A percentile compares a stretch with the other conserved stretches of the same genome.
Conservation (phyloP, 2,797 vertebrate genomes). For the Carcharodon carcharias region DNA sequence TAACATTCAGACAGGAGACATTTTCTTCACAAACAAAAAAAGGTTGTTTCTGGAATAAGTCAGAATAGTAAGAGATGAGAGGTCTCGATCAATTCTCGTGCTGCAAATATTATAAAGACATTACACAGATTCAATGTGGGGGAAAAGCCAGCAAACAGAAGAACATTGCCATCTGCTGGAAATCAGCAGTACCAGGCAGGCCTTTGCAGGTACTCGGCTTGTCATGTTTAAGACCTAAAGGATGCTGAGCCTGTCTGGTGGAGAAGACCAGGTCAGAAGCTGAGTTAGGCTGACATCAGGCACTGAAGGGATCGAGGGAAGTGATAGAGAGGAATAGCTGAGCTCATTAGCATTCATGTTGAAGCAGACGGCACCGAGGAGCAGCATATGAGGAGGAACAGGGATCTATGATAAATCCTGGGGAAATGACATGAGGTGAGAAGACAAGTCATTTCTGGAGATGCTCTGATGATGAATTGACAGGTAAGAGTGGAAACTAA, state of each 20-base stretch:
- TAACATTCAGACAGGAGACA: neutral
- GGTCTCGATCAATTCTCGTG: neutral
- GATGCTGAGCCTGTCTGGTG: neutral
- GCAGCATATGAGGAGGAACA: neutral
- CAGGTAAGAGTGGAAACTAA: neutral
- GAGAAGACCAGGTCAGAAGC: neutral
- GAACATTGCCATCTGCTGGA: constrained; percentile 27
- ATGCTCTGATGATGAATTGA: neutral
- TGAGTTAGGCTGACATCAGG: neutral
- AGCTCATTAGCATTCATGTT: neutral
- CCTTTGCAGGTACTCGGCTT: neutral
- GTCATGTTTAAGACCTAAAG: neutral
- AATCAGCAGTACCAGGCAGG: neutral
- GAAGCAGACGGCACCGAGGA: neutral
- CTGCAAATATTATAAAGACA: neutral
- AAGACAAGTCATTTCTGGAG: neutral
- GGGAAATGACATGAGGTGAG: neutral
- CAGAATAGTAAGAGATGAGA: neutral
- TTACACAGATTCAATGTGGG: neutral
- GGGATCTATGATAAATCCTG: neutral
- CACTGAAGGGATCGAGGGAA: neutral
- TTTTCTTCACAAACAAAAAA: neutral
- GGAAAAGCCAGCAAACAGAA: neutral
- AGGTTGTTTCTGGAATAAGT: constrained; percentile 3
- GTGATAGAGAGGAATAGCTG: neutral